Evolutionary conservation across 2,797 vertebrate genomes (phyloP), one percentile per base, ranked within the genome.

Genomic region (Ptychobarbus kaznakovi): DNA sequence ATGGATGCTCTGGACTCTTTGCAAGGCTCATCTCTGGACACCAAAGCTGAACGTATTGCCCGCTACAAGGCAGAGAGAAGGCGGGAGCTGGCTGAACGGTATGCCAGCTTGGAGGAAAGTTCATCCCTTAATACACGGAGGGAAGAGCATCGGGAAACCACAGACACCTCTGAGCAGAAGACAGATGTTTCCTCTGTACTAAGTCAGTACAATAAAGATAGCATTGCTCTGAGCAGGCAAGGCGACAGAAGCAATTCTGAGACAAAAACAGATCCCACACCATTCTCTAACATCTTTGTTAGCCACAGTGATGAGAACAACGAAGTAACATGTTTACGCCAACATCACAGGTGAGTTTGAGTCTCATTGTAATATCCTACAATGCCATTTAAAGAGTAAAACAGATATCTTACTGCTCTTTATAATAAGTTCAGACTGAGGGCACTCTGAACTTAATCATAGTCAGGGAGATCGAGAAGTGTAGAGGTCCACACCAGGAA

Each of bases 41-140:
- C 94, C 73, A 96, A 96, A 91, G 95, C 96, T 4, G 96, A 96
- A 81, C 92, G 95, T n/a, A 96, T 96, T 1, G 96, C 96, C 35
- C 93, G 94, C 84, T 96, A 96, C 93, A 96, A 96, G 88, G 95
- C 95, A 1, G 95, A 96, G 61, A 91, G 96, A 86, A 94, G 94
- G 86, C 92, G 95, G 80, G 95, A 95, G 90, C 91, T 96, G 22
- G 95, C 95, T 0, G 94, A 96, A 76, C 94, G 94, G 80, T 96
- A 95, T 6, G 94, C 94, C 81, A 94, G 93, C 89, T 86, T 92
- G 0, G 94, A 96, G 0, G 95, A 96, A 25, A 90, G 92, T 86
- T 90, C 92, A 69, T 93, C 94, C 83, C 95, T 93, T 86, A 94
- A 94, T 76, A 92, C 93, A 70, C 90, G 90, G 6, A 92, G 85